Evolutionary conservation across 2,797 vertebrate species (phyloP).

Genomic region (Halcyon smyrnensis): DNA sequence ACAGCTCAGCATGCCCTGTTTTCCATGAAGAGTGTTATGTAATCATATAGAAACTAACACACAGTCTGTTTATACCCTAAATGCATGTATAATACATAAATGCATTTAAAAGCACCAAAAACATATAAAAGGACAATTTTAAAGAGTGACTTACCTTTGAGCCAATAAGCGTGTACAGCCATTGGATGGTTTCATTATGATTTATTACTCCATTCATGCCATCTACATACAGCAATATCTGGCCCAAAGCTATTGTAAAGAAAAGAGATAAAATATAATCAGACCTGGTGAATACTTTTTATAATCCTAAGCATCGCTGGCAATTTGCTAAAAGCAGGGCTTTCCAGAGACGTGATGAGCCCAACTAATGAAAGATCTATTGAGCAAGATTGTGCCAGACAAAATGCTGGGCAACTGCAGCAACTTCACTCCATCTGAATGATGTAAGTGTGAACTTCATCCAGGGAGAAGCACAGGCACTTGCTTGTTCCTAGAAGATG

Average conservation of each 20-base stretch:
- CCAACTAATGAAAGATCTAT: neutral
- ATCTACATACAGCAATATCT: constrained; percentile 98
- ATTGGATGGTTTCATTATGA: constrained; percentile 95
- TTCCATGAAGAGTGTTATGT: neutral
- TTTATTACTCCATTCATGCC: constrained; percentile 98
- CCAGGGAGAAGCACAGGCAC: neutral
- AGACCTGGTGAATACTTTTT: neutral
- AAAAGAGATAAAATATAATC: constrained; percentile 10
- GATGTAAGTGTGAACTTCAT: neutral
- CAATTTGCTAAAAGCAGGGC: neutral
- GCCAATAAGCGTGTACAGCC: constrained; percentile 93
- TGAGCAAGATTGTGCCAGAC: neutral
- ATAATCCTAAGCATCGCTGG: neutral
- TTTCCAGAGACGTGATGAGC: neutral
- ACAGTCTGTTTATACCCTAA: neutral
- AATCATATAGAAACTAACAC: neutral
- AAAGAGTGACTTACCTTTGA: constrained; percentile 90
- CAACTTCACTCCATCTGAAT: neutral
- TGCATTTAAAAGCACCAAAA: neutral
- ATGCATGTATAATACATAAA: neutral
- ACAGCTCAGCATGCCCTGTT: neutral
- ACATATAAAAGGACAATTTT: neutral
- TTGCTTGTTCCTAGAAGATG: neutral
- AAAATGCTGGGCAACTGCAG: neutral
- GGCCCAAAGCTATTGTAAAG: constrained; percentile 88